These are phyloP conservation scores for Cinclus cinclus DNA, from an alignment of 2,113 vertebrate genomes.

Conservation along the genomic window DNA sequence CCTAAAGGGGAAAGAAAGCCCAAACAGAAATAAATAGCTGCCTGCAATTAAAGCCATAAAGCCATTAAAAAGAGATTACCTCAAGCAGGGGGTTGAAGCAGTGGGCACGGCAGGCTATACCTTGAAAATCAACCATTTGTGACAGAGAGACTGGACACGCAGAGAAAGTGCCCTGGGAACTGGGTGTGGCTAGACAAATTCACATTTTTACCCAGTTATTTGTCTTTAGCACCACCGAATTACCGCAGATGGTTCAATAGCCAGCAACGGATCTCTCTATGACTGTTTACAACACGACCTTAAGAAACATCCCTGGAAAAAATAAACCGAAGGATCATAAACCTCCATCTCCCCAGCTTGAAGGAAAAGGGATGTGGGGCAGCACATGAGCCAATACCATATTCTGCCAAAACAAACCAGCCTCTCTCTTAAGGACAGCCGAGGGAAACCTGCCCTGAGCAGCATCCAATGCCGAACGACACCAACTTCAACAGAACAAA, in stretches of 20 bases:
- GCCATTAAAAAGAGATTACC: neutral
- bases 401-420: neutral
- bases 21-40: neutral
- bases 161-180: neutral
- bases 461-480: neutral
- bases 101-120: accelerated
- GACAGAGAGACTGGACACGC: neutral
- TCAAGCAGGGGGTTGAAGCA: neutral
- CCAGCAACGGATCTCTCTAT: accelerated
- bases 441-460: neutral
- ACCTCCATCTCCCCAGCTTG: neutral
- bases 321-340: neutral
- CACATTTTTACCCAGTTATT: neutral
- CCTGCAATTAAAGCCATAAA: neutral
- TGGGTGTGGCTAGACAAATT: slow-evolving; percentile 40
- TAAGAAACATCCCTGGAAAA: neutral
- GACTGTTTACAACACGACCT: accelerated
- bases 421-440: neutral
- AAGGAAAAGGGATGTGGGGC: neutral
- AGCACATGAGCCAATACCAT: neutral
- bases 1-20: neutral
- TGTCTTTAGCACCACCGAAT: neutral
- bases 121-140: neutral
- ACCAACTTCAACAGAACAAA: neutral
- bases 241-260: accelerated